Evolutionary conservation across 2,113 vertebrate genomes (phyloP), one percentile per base, ranked within the genome.

Genomic region (Copsychus sechellarum): DNA sequence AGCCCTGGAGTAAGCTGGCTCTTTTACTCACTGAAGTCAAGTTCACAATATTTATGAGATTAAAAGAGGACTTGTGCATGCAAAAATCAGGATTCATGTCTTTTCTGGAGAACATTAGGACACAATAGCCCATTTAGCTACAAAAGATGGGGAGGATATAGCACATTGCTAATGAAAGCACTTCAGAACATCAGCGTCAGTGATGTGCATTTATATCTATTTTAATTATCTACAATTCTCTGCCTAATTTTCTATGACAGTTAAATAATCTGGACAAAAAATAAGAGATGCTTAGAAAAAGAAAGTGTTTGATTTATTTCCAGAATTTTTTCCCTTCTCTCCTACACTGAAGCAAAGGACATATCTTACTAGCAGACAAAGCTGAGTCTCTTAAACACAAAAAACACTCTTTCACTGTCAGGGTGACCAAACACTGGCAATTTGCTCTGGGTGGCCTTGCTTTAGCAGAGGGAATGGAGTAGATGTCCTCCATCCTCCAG

Each of bases 261-360:
- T 73, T 84, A 88, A 80, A 87, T 85, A 96, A 80, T 80, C 74
- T 51, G 66, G 62, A 88, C 78, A 95, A 61, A 95, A 93, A 81
- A 47, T 42, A 81, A 79, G 36, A 86, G 61, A 74, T n/a, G 50
- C 29, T 92, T 79, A 76, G 40, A 93, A 57, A 11, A 83, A 36
- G 53, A 81, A 81, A 89, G 60, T 4, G 9, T 34, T 77, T 9
- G 21, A 60, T 76, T 56, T 72, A 33, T 80, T 92, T 89, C 61
- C 66, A 67, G n/a, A 11, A 74, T 36, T 79, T 78, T 65, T 80
- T 53, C 36, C 9, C 19, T 71, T 87, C 42, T 67, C 31, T 72
- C 12, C 33, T 64, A 81, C 26, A 25, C 13, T 78, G 76, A 69
- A 71, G 26, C 28, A 66, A 88, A 71, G 51, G 60, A 64, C 14